Base-by-base conservation (phyloP, 2,113 vertebrate species). In the Parus major region DNA sequence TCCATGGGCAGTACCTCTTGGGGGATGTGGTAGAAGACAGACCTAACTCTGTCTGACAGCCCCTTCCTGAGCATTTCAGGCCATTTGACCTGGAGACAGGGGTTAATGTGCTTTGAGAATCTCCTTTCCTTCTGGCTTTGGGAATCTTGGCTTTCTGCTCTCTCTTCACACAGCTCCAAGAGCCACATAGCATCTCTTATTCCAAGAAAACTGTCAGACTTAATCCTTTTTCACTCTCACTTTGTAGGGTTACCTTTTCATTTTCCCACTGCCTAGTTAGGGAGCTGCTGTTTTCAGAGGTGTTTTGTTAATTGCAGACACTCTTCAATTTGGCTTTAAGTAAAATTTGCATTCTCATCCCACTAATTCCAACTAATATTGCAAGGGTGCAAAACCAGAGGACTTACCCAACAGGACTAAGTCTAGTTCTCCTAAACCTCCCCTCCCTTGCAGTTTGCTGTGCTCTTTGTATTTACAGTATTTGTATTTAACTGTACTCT, bases 161-260 rank as follows among this genome's bases (percentile, higher is more conserved):
- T 66, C 71, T 77, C 50, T 25, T 53, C 4, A 25, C 35, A 28
- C 25, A 35, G 20, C 33, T 78, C 69, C 33, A 12, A 63, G 49
- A 68, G 57, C 35, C 89, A 92, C 44, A 60, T 18, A 12, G 22
- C 46, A 55, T 46, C 33, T 76, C 53, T 57, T 63, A 28, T 5
- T 47, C 42, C 41, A 35, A 65, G 59, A 66, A 35, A 94, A 57
- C 0, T 76, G 42, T 42, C 84, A 91, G 35, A 29, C n/a, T 56
- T 52, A 60, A 85, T 86, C 49, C 31, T 76, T 56, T 56, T 36
- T 44, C 33, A 50, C 64, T 66, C 28, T 55, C 68, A 88, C 59
- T 75, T 71, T 0, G 0, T 15, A n/a, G 1, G 0, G 24, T 59
- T 78, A 31, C 4, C 29, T 49, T 49, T 83, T 42, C 24, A 4